Conservation (phyloP, 2,797 vertebrate species). For the Hafferia zeledoni region DNA sequence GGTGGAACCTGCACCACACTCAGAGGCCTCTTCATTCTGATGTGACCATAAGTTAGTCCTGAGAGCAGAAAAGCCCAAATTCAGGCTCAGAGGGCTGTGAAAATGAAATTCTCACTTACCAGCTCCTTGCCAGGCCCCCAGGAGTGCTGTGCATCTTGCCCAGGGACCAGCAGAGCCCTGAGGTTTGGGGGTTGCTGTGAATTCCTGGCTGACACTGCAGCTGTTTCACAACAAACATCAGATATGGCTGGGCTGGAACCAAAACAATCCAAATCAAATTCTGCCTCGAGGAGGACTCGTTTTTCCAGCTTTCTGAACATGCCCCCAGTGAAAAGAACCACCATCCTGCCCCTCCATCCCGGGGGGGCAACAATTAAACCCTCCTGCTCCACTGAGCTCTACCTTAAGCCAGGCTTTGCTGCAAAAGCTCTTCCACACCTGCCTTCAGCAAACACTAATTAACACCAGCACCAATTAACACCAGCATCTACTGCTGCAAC, state of each 20-base stretch:
- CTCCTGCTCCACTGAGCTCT: neutral
- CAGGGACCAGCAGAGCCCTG: neutral
- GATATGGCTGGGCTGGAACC: neutral
- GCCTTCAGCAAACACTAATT: neutral
- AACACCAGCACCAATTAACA: neutral
- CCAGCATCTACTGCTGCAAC: neutral
- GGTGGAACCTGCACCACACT: neutral
- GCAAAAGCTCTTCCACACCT: neutral
- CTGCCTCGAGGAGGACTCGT: constrained; percentile 2
- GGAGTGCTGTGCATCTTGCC: neutral
- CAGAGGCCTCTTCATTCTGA: neutral
- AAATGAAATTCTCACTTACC: neutral
- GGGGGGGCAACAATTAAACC: neutral
- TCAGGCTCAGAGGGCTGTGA: neutral
- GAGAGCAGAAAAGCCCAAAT: neutral
- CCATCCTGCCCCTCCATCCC: neutral
- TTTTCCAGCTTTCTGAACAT: constrained; percentile 31
- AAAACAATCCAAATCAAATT: neutral
- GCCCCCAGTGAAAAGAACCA: neutral
- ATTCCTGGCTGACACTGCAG: neutral
- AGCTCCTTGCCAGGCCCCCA: neutral
- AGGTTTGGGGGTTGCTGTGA: neutral
- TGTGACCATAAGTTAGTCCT: neutral
- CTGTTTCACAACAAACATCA: neutral
- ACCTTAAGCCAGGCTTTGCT: neutral